These are phyloP conservation scores for Paedocypris micromegethes DNA, from an alignment of 2,797 vertebrate species.

Conservation along the genomic window DNA sequence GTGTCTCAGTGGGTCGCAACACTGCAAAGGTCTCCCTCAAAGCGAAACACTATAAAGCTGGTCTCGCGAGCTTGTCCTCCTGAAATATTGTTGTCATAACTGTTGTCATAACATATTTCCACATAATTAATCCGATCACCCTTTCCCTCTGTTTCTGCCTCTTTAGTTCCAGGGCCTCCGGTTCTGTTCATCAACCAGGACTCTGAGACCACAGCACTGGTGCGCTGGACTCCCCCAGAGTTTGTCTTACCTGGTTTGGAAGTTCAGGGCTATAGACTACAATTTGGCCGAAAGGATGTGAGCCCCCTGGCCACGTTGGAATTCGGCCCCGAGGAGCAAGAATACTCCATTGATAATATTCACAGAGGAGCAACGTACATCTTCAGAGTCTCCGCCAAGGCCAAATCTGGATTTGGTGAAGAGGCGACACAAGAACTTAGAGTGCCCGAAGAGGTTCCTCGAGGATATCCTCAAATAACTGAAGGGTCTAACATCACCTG, in stretches of 20 bases:
- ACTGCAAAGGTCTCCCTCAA: no score
- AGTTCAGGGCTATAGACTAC: conserved; percentile 88
- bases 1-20: no score
- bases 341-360: conserved; percentile 75
- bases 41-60: no score
- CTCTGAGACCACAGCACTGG: conserved; percentile 78
- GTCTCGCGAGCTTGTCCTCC: no score
- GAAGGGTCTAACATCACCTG: conserved; percentile 81
- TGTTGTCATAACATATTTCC: no score
- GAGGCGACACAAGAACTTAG: conserved; percentile 77
- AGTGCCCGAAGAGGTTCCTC: conserved; percentile 84
- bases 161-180: conserved; percentile 84
- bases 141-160: conserved; percentile 41
- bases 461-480: conserved; percentile 86
- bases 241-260: conserved; percentile 68
- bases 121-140: neutral
- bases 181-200: conserved; percentile 83
- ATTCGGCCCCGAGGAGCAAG: conserved; percentile 76
- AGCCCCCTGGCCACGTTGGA: conserved; percentile 83
- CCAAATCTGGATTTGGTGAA: conserved; percentile 86
- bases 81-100: no score
- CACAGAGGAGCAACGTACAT: conserved; percentile 90
- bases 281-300: conserved; percentile 85
- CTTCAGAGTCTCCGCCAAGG: conserved; percentile 88
- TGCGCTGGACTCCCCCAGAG: conserved; percentile 82